These are phyloP conservation scores for Mico argentatus DNA, from an alignment of 2,797 vertebrate species.

Conservation along the genomic window DNA sequence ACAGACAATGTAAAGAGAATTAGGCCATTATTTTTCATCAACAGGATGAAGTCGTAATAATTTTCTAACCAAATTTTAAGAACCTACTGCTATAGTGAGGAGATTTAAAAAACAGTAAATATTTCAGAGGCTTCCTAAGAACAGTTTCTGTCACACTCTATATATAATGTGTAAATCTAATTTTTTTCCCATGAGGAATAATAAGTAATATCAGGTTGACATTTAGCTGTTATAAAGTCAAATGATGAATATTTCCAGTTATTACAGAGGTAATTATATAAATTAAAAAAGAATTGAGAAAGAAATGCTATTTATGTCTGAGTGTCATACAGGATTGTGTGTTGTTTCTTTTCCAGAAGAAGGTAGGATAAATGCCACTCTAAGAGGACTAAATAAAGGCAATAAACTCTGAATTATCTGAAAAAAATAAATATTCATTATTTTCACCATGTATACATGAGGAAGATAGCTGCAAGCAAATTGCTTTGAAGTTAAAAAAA, in stretches of 20 bases:
- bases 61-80: conserved; percentile 48
- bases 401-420: conserved; percentile 45
- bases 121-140: conserved; percentile 49
- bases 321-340: neutral
- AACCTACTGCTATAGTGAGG: neutral
- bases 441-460: neutral
- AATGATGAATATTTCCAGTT: neutral
- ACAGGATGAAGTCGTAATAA: conserved; percentile 31
- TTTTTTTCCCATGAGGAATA: conserved; percentile 52
- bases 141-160: conserved; percentile 33
- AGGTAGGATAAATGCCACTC: neutral
- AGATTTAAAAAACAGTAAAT: conserved; percentile 7
- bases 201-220: conserved; percentile 40
- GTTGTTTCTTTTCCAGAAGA: neutral
- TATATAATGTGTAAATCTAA: neutral
- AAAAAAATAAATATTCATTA: conserved; percentile 28
- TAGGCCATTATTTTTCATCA: conserved; percentile 9
- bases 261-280: neutral
- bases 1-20: conserved; percentile 18
- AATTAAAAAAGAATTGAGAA: conserved; percentile 13
- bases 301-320: neutral
- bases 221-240: conserved; percentile 36
- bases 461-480: conserved; percentile 25
- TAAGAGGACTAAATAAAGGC: neutral
- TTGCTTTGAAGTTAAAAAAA: conserved; percentile 47